Conservation (phyloP, 2,113 vertebrate species). For the Phaethon lepturus region DNA sequence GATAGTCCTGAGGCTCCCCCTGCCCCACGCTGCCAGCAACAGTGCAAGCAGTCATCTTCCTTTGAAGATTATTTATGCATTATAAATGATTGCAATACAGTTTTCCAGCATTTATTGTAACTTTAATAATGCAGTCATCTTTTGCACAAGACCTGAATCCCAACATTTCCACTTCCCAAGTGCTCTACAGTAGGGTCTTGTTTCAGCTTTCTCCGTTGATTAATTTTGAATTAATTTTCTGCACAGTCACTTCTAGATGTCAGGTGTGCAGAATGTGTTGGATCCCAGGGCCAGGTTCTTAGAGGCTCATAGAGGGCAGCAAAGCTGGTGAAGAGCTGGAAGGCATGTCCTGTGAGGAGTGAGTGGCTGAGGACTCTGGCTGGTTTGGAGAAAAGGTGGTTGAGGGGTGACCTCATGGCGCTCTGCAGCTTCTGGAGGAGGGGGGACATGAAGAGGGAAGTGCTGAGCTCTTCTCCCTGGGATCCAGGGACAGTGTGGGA, state of each 20-base stretch:
- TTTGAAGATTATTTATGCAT: no score
- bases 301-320: fast-evolving
- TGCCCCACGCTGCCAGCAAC: no score
- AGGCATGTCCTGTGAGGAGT: not conserved
- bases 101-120: not conserved
- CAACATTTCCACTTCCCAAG: fast-evolving
- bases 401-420: not conserved
- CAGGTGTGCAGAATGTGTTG: no score
- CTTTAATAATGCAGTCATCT: no score
- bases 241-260: no score
- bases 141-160: not conserved
- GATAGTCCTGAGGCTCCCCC: not conserved
- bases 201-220: not conserved
- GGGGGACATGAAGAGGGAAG: not conserved
- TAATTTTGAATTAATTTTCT: not conserved
- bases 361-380: no score
- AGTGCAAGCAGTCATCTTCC: no score
- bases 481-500: not conserved
- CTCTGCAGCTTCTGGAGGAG: not conserved
- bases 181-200: not conserved
- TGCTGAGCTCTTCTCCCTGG: not conserved
- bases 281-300: no score
- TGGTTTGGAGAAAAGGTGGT: no score
- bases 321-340: not conserved
- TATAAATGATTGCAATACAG: not conserved